Base-by-base conservation (phyloP, 2,888 invertebrate species). In the Panopea generosa region DNA sequence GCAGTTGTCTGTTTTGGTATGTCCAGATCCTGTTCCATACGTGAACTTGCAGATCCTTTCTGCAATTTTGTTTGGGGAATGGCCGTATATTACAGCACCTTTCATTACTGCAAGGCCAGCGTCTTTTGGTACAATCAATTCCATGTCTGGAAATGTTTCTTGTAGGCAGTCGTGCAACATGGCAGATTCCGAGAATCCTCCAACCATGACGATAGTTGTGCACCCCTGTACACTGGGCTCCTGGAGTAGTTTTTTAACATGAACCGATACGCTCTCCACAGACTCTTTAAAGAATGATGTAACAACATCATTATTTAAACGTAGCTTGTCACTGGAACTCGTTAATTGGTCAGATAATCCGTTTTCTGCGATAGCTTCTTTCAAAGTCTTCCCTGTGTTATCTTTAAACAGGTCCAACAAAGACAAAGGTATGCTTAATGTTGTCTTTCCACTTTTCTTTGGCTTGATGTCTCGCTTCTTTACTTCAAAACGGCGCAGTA, bases 311-410 rank as follows among this genome's bases (percentile, higher is more conserved):
- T 62, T 40, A 18, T 70, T 47, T 0, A 76, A 29, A 6, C 70
- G 60, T n/a, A 76, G 56, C 40, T 71, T 76, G 29, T 71, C 70
- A 6, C 70, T 66, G n/a, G 70, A 45, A 14, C 70, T 55, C 0
- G 70, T 70, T 1, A 76, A 40, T 18, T 66, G 43, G 24, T 61
- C 16, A 9, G 45, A 6, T 9, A 9, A 45, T 4, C 11, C 33
- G 4, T 4, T 33, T 33, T 33, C 6, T 33, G 4, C 6, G 6
- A 33, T 4, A 4, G 11, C 33, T 33, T 33, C 33, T 33, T 4
- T 33, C 4, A 33, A 33, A 11, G 33, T 7, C 33, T 33, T 33
- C 11, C 33, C 33, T 4, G 4, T 33, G 33, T 7, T 33, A 7
- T 33, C 33, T 11, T 33, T 33, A 33, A 33, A 4, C 4, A 33